Evolutionary conservation across 2,113 vertebrate genomes (phyloP), one percentile per base, ranked within the genome.

Genomic region (Abramis brama): DNA sequence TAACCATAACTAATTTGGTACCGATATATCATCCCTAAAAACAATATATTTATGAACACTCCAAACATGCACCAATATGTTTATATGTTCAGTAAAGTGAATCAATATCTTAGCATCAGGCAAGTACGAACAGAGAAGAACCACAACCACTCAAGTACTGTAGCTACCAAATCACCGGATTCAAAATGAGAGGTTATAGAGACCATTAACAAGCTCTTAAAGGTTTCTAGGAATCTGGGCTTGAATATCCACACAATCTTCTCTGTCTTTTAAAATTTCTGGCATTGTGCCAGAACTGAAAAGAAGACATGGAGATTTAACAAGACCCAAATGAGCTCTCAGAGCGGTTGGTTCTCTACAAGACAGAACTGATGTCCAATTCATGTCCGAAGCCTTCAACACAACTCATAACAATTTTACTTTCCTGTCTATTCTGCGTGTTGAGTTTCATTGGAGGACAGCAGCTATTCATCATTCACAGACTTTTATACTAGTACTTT

Each of bases 231-330:
- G 21, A 79, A 57, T 39, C 55, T 17, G 76, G 76, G 30, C 21
- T 23, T 78, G 76, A 78, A 78, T 36, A 36, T 79, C 19, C 55
- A 79, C 76, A 79, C 52, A 60, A 60, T 57, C 10, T 4, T 57
- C 75, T 78, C 17, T 33, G 55, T 5, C 76, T 79, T 78, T 78
- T 78, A 78, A 59, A 78, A 36, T 57, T 36, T 52, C 52, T 79
- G 76, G 52, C 55, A 59, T 79, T 59, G 76, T 59, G 76, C 2
- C 6, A 6, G 77, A 79, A n/a, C 77, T 60, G 77, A 79, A 82
- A 78, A 68, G 59, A 75, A 52, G 64, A 79, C 68, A 75, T 78
- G 74, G n/a, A 82, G 8, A 17, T 81, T 85, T 52, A 78, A 87
- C 71, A 62, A 82, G 70, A 82, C 86, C 15, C 45, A 66, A 77